Percentiles rank a stretch among this genome's conserved stretches.
phyloP scores from a whole-genome alignment of 2,797 vertebrate genomes.

The Chrysocyon brachyurus region DNA sequence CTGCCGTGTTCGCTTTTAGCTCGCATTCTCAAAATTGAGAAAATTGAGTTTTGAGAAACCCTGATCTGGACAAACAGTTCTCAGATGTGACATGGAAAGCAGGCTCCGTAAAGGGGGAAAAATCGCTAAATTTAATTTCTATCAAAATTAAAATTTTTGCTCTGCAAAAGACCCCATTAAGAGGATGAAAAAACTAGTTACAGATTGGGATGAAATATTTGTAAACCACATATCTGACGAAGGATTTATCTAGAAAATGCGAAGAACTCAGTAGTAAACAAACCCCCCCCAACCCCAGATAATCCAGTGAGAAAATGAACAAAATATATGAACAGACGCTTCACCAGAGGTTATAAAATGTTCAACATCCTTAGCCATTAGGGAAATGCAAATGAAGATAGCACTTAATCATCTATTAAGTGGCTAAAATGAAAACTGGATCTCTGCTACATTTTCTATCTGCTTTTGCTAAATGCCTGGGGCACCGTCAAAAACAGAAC shows the following conservation, averaged over 20 bases:
- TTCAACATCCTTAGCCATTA: background rate
- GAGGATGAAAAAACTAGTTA: background rate
- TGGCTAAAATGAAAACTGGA: background rate
- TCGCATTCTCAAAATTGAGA: background rate
- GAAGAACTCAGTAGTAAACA: background rate
- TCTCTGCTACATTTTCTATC: background rate
- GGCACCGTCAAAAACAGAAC: background rate
- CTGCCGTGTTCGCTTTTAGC: background rate
- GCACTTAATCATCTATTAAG: background rate
- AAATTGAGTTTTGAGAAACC: background rate
- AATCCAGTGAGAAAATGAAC: background rate
- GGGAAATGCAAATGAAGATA: background rate
- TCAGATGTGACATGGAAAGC: background rate
- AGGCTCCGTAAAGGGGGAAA: background rate
- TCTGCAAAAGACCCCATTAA: background rate
- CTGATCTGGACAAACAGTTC: background rate
- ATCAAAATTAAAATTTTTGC: background rate
- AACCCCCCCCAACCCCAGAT: background rate
- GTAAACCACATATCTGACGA: background rate
- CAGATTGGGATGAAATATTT: background rate
- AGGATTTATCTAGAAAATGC: background rate
- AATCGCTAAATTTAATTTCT: background rate
- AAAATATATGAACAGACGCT: background rate
- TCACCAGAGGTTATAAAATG: background rate
- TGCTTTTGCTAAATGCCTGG: background rate